Base-by-base conservation (phyloP, 2,113 vertebrate species). In the Tachycineta bicolor region DNA sequence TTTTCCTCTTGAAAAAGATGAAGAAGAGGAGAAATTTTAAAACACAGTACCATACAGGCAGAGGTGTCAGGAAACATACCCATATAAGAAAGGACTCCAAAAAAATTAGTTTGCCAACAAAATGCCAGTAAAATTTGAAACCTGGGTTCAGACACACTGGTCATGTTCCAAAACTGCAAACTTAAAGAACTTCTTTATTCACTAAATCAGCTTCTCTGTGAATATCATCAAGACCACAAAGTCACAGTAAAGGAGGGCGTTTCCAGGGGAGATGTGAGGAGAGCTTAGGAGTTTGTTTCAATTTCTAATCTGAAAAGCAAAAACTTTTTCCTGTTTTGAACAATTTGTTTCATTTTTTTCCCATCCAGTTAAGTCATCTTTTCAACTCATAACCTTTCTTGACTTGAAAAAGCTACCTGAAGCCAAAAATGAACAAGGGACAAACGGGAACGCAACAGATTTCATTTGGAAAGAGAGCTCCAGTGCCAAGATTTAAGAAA, bases 181-280 rank as follows among this genome's bases (percentile, higher is more conserved):
- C 97, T 97, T 98, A 98, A 97, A 98, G 96, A 95, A 97, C 93
- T 95, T 96, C 97, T 98, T 98, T 98, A 97, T 98, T 98, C 97
- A 97, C 94, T 95, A 97, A 97, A 98, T 98, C 96, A 97, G 94
- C 94, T 97, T 97, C 96, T 96, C 97, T 98, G 97, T 77, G 96
- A 98, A 98, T 96, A 97, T 98, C 97, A 97, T 98, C 97, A 97
- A 95, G 93, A 96, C 83, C 97, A 96, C 78, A 90, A 67, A 25
- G 75, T 91, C 95, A 95, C 96, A 96, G 96, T 70, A 97, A 97
- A 95, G 47, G 68, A 96, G 87, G 95, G 94, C 94, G 39, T 97
- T 97, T 98, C 94, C 93, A 96, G 91, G 94, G 94, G 90, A 97
- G 80, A 96, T 91, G 92, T 69, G 86, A 96, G 67, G 82, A 92